Evolutionary conservation across 2,113 vertebrate species (phyloP).

Genomic region (Hippocampus guttulatus): DNA sequence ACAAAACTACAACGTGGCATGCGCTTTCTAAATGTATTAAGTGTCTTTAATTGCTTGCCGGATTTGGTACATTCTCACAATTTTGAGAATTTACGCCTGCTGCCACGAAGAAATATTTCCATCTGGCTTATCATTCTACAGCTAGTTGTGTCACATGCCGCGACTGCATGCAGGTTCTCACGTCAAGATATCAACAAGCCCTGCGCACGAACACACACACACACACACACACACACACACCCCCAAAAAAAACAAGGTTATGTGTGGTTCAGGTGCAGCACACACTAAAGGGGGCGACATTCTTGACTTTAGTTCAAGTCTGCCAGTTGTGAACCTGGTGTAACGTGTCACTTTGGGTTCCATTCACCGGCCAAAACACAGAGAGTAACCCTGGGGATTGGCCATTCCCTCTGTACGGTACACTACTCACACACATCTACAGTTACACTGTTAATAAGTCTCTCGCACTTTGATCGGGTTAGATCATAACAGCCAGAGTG

Average conservation of each 20-base stretch:
- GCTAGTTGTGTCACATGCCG: not conserved
- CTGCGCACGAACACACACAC: not conserved
- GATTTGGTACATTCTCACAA: constrained; percentile 1
- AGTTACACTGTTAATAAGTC: constrained; percentile 3
- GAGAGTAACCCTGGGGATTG: not conserved
- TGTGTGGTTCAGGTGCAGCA: not conserved
- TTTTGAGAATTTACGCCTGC: constrained; percentile 4
- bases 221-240: too few species aligned
- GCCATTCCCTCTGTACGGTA: not conserved
- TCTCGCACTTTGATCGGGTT: not conserved
- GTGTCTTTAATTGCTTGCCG: not conserved
- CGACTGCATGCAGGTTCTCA: not conserved
- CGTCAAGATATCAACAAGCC: not conserved
- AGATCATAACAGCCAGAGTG: not conserved
- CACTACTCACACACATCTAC: constrained; percentile 1
- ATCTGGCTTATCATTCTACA: constrained; percentile 6
- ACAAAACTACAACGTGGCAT: too few species aligned
- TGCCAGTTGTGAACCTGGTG: not conserved
- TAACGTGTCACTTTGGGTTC: not conserved
- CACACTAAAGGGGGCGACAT: not conserved
- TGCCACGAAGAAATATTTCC: constrained; percentile 5
- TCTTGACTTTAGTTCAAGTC: not conserved
- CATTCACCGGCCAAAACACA: not conserved
- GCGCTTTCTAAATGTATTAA: not conserved
- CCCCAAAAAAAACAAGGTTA: constrained; percentile 1